Evolutionary conservation across 2,113 vertebrate genomes (phyloP), one percentile per base, ranked within the genome.

Genomic region (Brachyhypopomus gauderio): DNA sequence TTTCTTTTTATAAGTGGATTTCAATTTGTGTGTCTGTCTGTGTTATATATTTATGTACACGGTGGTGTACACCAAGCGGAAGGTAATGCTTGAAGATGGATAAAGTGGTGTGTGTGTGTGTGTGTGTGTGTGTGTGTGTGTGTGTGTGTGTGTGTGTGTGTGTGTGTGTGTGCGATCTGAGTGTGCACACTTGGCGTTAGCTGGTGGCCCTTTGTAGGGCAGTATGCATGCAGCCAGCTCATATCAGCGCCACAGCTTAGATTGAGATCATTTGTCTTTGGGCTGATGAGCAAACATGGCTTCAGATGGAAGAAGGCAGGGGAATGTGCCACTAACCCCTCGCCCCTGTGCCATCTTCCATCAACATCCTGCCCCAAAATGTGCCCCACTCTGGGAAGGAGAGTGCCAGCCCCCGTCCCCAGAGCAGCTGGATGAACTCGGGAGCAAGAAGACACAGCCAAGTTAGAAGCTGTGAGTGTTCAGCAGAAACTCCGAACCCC

Each of bases 161-260:
- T 80, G 58, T 14, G 17, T 5, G 36, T 72, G 56, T 30, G 58
- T 70, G 23, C 30, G 45, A 30, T 48, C 7, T 9, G 5, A 20
- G 63, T 74, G 23, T 60, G 69, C 14, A 58, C 66, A 55, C 30
- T 8, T 59, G 64, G 52, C 38, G 41, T 38, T 62, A 58, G 30
- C 38, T 52, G 20, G 64, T 75, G 75, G 20, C 52, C 34, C 36
- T 58, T n/a, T n/a, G 25, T 76, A 19, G 36, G 56, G 63, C 41
- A 75, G 45, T 30, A 76, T 56, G 34, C 20, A 62, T 48, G 55
- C 45, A 79, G 85, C 85, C 87, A 87, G 81, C 79, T 75, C 74
- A 86, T 79, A 85, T 86, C 87, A 88, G 63, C 30, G 19, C 45
- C 78, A 80, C 67, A 77, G 78, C 73, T 86, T 59, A 86, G 76